These are phyloP conservation scores for Lycocorax pyrrhopterus DNA, from an alignment of 2,113 vertebrate genomes.

Conservation along the genomic window DNA sequence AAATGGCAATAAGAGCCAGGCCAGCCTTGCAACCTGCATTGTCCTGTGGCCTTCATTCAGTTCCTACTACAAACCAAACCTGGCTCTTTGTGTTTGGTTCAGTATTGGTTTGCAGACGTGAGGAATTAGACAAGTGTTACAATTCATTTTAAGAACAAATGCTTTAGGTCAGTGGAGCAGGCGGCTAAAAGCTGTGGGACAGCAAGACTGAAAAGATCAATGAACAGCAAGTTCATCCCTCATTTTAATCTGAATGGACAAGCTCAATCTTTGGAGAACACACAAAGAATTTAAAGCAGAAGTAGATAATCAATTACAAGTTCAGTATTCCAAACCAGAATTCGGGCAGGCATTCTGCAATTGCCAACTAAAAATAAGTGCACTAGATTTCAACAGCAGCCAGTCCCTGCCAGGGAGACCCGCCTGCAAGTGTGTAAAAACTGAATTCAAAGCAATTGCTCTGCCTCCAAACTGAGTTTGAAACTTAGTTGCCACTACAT, in stretches of 20 bases:
- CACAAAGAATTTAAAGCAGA: neutral
- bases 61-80: neutral
- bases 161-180: neutral
- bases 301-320: neutral
- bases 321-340: neutral
- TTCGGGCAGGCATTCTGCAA: neutral
- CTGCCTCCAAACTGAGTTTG: neutral
- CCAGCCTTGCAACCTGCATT: neutral
- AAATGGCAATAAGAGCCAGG: neutral
- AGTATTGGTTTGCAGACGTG: rapidly evolving
- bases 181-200: neutral
- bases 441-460: neutral
- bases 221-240: neutral
- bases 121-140: neutral
- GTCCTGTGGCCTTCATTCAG: neutral
- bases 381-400: neutral
- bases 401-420: neutral
- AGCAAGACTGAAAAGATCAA: neutral
- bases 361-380: neutral
- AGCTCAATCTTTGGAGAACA: neutral
- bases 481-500: neutral
- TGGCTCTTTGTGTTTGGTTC: neutral
- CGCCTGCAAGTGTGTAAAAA: neutral
- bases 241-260: neutral
- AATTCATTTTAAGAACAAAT: neutral